These are phyloP conservation scores for Forbesichthys agassizii DNA, from an alignment of 2,113 vertebrate species.

Conservation along the genomic window DNA sequence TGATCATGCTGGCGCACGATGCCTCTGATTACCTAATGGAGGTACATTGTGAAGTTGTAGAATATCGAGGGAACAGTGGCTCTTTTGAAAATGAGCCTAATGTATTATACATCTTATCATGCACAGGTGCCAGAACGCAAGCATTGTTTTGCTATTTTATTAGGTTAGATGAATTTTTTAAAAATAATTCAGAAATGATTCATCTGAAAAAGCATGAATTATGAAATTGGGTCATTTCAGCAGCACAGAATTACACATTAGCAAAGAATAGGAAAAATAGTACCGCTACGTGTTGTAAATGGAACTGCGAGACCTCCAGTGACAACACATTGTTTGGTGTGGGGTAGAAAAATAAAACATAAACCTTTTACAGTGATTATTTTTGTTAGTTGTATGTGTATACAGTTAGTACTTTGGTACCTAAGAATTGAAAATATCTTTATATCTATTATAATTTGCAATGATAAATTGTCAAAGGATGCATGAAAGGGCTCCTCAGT, in stretches of 20 bases:
- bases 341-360: too few relatives aligned
- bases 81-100: not conserved
- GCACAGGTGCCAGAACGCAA: not conserved
- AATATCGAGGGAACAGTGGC: not conserved
- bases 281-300: too few relatives aligned
- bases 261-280: too few relatives aligned
- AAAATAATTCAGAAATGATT: not conserved
- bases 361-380: too few relatives aligned
- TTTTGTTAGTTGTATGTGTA: too few relatives aligned
- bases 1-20: conserved; percentile 93
- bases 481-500: too few relatives aligned
- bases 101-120: not conserved
- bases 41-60: conserved; percentile 67
- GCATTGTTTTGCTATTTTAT: not conserved
- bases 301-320: too few relatives aligned
- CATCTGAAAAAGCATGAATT: not conserved
- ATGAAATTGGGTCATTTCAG: not conserved
- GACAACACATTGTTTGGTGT: too few relatives aligned
- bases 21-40: conserved; percentile 90
- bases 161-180: not conserved
- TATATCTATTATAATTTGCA: too few relatives aligned
- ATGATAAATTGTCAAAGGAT: too few relatives aligned
- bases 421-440: too few relatives aligned
- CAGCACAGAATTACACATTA: not conserved
- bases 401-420: too few relatives aligned